Conservation (phyloP, 2,888 invertebrate species). For the Urechis unicinctus region DNA sequence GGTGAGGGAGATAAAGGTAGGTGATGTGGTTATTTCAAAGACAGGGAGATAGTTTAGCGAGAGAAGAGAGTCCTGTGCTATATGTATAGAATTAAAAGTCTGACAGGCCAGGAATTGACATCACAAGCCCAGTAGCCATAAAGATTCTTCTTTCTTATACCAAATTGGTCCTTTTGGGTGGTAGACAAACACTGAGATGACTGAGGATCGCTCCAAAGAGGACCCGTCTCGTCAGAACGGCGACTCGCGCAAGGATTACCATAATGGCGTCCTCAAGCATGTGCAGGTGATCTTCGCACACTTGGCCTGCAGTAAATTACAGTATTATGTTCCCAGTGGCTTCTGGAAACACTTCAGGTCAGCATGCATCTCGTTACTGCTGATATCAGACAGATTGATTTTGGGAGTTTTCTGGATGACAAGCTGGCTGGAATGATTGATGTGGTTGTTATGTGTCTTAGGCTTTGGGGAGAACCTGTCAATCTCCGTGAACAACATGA, state of each 20-base stretch:
- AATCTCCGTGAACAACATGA: conserved; percentile 97
- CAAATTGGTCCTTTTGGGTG: no score
- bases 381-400: not conserved
- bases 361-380: not conserved
- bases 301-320: conserved; percentile 87
- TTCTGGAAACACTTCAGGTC: conserved; percentile 97
- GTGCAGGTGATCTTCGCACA: conserved; percentile 97
- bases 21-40: no score
- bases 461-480: conserved; percentile 91
- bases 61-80: no score
- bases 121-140: no score
- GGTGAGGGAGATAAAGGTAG: no score
- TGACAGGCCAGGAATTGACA: no score
- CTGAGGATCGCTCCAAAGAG: not conserved
- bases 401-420: not conserved
- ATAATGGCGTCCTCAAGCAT: conserved; percentile 89
- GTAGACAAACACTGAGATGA: not conserved
- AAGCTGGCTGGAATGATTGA: not conserved
- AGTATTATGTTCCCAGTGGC: conserved; percentile 95
- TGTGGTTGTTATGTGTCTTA: conserved; percentile 39
- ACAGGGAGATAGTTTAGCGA: no score
- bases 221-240: conserved; percentile 17
- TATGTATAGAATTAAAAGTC: no score
- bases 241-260: conserved; percentile 65
- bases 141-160: no score